These are phyloP conservation scores for Dolichopus griseipennis DNA, from an alignment of 2,888 invertebrate species.

Conservation along the genomic window DNA sequence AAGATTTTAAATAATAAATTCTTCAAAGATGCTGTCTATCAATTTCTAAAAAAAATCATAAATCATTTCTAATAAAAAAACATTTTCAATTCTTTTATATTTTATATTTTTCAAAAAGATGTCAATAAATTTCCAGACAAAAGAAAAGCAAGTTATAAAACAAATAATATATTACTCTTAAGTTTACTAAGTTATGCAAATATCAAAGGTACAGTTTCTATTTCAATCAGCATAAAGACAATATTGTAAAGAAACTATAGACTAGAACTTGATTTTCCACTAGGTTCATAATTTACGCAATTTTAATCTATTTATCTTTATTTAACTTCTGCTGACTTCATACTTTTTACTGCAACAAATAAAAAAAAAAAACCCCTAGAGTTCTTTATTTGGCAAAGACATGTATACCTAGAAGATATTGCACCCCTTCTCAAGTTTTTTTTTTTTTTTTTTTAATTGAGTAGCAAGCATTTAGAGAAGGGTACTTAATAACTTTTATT, in stretches of 20 bases:
- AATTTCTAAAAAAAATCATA: too few species aligned
- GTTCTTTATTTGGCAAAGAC: too few species aligned
- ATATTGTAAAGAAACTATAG: neutral
- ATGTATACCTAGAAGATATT: too few species aligned
- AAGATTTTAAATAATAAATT: too few species aligned
- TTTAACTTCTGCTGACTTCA: neutral
- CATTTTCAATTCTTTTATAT: neutral
- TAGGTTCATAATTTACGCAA: constrained; percentile 1
- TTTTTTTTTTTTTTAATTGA: too few species aligned
- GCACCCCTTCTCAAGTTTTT: too few species aligned
- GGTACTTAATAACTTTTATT: too few species aligned
- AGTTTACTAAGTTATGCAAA: neutral
- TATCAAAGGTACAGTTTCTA: neutral
- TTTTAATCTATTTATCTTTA: neutral
- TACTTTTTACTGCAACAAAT: neutral
- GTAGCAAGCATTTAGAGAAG: too few species aligned
- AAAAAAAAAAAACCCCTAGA: neutral
- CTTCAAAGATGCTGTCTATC: too few species aligned
- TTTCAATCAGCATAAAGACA: neutral
- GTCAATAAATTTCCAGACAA: too few species aligned
- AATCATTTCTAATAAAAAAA: too few species aligned
- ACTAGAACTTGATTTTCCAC: neutral
- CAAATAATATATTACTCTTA: neutral
- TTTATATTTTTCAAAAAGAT: neutral
- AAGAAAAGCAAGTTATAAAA: too few species aligned